Conservation (phyloP, 1,140 invertebrate genomes). For the Pygmarrhopalites habei region DNA sequence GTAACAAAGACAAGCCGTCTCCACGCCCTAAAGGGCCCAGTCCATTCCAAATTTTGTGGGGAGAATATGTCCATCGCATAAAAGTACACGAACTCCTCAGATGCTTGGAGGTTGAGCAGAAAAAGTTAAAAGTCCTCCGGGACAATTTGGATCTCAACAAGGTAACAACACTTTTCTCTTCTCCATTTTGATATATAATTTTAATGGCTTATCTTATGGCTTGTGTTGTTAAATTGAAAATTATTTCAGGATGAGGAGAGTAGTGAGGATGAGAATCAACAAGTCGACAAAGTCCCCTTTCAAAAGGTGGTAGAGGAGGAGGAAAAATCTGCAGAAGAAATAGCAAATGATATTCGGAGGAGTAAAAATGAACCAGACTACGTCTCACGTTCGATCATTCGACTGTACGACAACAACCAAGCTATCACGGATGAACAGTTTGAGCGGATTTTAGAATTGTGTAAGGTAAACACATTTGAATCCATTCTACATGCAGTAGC, state of each 20-base stretch:
- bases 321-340: conserved; percentile 1
- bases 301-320: conserved; percentile 10
- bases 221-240: too few relatives aligned
- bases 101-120: conserved; percentile 29
- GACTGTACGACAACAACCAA: neutral
- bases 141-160: neutral
- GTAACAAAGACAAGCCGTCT: too few relatives aligned
- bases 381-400: neutral
- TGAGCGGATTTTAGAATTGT: conserved; percentile 28
- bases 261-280: neutral
- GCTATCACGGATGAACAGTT: conserved; percentile 29
- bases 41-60: conserved; percentile 18
- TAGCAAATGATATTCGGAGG: conserved; percentile 14
- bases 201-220: too few relatives aligned
- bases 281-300: neutral
- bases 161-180: too few relatives aligned
- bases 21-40: neutral
- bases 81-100: conserved; percentile 35
- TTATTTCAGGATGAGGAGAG: conserved; percentile 1
- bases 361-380: conserved; percentile 14
- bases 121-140: conserved; percentile 23
- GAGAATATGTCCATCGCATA: conserved; percentile 27
- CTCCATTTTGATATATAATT: too few relatives aligned
- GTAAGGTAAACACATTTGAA: conserved; percentile 20
- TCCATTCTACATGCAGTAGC: neutral